Base-by-base conservation (phyloP, 1,140 invertebrate genomes). In the Campoletis sonorensis region DNA sequence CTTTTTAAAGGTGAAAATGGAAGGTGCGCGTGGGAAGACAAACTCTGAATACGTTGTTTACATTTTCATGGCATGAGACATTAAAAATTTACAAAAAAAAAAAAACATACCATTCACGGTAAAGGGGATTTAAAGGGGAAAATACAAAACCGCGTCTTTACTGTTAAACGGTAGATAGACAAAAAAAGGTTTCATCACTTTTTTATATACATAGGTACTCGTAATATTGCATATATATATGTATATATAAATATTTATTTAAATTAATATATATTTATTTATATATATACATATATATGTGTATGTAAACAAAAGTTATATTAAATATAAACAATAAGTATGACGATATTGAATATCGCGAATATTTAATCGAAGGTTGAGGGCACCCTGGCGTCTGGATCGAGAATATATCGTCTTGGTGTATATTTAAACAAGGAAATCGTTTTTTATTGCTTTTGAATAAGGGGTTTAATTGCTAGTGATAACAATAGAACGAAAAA, bases 111-210 rank as follows among this genome's bases (percentile, higher is more conserved):
- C 40, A 13, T 45, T 10, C 5, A 45, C 40, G 40, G 1, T 68
- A 72, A 79, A 58, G 33, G 7, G 73, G 68, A 73, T 79, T 54
- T 54, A 68, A 83, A 54, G n/a, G 58, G 71, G 71, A 58, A 81
- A 64, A 75, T n/a, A 45, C 49, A 64, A 61, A 45, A 71, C 68
- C 49, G 75, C 84, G 84, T 85, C 81, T 83, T 86, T 84, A 73
- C 82, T 87, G 84, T 88, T 85, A 86, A 87, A 84, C 83, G 85
- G 81, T 87, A 87, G 85, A 86, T 88, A 87, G 86, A 85, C 87
- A 87, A 85, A 84, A 87, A 79, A 33, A 71, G 75, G 84, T 87
- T 87, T 87, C 86, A 84, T 82, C 80, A 87, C 85, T 87, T 88
- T 87, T 88, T 86, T 88, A 87, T 87, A 87, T 87, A 87, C 85